Evolutionary conservation across 2,888 invertebrate species (phyloP).

Genomic region (Epistrophe grossulariae): DNA sequence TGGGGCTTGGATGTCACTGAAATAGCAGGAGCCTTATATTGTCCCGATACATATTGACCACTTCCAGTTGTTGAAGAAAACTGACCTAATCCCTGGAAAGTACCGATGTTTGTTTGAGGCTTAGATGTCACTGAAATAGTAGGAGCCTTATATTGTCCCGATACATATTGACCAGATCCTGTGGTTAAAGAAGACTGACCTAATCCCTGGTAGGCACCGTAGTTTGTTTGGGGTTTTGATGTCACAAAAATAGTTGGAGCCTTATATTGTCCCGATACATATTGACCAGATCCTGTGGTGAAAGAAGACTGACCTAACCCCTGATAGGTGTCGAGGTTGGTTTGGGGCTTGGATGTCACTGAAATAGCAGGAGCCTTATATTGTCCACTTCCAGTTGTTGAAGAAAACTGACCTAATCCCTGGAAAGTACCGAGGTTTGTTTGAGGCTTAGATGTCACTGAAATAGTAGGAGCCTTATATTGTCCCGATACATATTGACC

Average conservation of each 20-base stretch:
- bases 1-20: conserved; percentile 1
- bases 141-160: not conserved
- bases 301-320: not conserved
- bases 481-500: not conserved
- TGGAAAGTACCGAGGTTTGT: not conserved
- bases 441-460: not conserved
- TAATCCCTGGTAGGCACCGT: not conserved
- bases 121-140: conserved; percentile 13
- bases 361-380: not conserved
- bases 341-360: not conserved
- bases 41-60: not conserved
- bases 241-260: not conserved
- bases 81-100: not conserved
- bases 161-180: not conserved
- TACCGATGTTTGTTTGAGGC: not conserved
- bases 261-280: not conserved
- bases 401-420: not conserved
- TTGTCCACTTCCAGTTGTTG: not conserved
- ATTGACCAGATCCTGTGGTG: not conserved
- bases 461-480: not conserved
- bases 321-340: not conserved
- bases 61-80: not conserved
- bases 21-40: not conserved
- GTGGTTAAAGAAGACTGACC: not conserved
- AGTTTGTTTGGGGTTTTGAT: not conserved